A percentile compares a stretch with the other conserved stretches of the same genome.
Conservation (phyloP, 2,797 vertebrate species). For the Gobio occitaniae region DNA sequence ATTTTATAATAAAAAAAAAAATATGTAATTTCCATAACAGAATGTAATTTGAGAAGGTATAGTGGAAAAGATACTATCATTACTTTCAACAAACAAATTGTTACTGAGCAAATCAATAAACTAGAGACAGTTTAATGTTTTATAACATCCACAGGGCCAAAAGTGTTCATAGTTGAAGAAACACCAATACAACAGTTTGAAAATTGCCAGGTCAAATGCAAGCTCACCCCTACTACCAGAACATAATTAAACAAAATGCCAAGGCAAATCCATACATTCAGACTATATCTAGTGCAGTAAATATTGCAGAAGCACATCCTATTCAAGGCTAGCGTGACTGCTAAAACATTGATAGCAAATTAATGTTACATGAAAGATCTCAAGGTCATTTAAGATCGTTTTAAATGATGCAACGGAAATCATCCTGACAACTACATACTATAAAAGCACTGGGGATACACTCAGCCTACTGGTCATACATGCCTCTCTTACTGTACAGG, state of each 20-base stretch:
- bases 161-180: neutral
- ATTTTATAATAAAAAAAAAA: neutral
- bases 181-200: neutral
- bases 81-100: neutral
- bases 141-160: neutral
- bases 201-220: neutral
- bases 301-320: conserved; percentile 1
- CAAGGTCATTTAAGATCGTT: conserved; percentile 10
- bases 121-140: neutral
- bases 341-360: neutral
- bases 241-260: neutral
- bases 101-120: neutral
- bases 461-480: conserved; percentile 4
- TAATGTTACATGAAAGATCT: conserved; percentile 14
- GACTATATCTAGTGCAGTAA: neutral
- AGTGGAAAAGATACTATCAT: neutral
- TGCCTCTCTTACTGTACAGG: conserved; percentile 21
- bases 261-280: neutral
- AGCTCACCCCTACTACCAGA: neutral
- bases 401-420: conserved; percentile 16
- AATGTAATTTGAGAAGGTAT: neutral
- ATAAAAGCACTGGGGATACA: conserved; percentile 29
- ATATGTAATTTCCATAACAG: neutral
- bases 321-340: neutral
- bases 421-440: conserved; percentile 19